Conservation (phyloP, 2,113 vertebrate species). For the Catharus fuscescens region DNA sequence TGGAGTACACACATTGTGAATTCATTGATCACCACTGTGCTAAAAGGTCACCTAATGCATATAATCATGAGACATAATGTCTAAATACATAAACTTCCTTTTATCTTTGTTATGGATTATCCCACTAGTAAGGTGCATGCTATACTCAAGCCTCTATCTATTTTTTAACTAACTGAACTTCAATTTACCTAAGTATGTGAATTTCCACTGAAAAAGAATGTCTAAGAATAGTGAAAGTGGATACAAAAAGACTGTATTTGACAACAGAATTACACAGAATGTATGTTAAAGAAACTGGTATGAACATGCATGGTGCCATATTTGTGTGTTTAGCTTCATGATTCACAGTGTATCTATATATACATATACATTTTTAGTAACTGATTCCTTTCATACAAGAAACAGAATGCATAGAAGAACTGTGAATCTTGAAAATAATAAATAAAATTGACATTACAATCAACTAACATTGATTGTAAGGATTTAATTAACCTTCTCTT, state of each 20-base stretch:
- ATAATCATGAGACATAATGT: neutral
- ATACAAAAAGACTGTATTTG: neutral
- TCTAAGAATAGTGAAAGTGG: neutral
- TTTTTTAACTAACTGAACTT: neutral
- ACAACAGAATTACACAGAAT: neutral
- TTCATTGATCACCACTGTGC: neutral
- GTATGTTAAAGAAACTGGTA: neutral
- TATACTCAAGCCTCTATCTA: neutral
- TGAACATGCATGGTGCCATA: neutral
- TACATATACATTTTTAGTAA: neutral
- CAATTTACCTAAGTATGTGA: neutral
- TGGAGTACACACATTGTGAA: neutral
- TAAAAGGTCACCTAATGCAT: neutral
- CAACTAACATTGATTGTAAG: neutral
- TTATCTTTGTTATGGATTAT: neutral
- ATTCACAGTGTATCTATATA: neutral
- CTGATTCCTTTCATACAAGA: neutral
- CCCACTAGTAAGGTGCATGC: neutral
- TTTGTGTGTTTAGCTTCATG: neutral
- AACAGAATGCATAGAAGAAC: neutral
- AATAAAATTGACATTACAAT: neutral
- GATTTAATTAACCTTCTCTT: conserved; percentile 33
- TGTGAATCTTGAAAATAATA: neutral
- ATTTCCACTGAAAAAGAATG: neutral
- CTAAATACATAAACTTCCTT: neutral